Evolutionary conservation across 2,113 vertebrate species (phyloP).

Genomic region (Crotalus viridis): DNA sequence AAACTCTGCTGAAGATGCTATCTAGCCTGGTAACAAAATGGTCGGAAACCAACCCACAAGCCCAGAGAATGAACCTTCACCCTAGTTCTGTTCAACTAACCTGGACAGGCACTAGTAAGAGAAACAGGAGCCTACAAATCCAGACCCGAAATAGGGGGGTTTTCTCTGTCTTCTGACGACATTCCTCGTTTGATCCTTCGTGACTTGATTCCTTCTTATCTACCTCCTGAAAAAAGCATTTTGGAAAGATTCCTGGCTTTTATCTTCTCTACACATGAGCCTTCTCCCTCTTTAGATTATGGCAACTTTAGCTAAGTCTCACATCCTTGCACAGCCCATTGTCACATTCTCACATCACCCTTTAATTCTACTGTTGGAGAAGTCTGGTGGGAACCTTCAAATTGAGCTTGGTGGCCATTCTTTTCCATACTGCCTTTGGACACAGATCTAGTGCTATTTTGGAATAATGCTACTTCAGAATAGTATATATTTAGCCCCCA

Average conservation of each 20-base stretch:
- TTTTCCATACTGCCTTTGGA: not conserved
- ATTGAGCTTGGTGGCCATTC: not conserved
- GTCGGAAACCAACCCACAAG: too few relatives aligned
- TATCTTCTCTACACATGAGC: not conserved
- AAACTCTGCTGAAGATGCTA: too few relatives aligned
- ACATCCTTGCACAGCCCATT: not conserved
- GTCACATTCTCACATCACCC: not conserved
- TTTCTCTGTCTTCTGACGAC: not conserved
- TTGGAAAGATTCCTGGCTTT: not conserved
- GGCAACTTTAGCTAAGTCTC: not conserved
- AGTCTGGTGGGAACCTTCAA: not conserved
- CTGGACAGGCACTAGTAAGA: not conserved
- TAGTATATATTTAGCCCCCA: not conserved
- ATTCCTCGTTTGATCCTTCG: not conserved
- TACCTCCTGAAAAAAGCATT: not conserved
- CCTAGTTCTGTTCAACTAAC: not conserved
- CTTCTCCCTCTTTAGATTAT: not conserved
- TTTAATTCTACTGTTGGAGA: not conserved
- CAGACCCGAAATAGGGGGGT: not conserved
- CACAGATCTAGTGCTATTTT: not conserved
- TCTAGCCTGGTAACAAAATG: too few relatives aligned
- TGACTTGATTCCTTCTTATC: not conserved
- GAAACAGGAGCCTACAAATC: not conserved
- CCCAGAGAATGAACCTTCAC: too few relatives aligned
- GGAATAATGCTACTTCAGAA: not conserved